Base-by-base conservation (phyloP, 2,888 invertebrate genomes). In the Bombylius major region DNA sequence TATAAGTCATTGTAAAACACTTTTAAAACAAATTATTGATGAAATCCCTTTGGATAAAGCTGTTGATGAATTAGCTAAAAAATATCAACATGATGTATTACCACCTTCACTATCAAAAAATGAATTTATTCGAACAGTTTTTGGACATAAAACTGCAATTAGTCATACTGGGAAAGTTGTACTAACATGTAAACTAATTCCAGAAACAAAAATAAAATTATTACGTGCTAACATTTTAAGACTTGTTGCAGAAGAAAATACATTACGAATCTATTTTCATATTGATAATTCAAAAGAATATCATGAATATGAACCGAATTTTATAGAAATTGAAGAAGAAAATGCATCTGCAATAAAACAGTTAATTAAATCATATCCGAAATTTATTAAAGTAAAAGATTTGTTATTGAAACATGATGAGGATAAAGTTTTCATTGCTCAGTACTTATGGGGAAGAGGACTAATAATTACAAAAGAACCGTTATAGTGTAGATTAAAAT, bases 241-340 rank as follows among this genome's bases (percentile, higher is more conserved):
- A 59, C 73, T 91, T 65, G 81, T 88, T 0, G 72, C 78, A 32
- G 87, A 89, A 65, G 82, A 80, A 8, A 78, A 77, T 57, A 65
- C 64, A 1, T 73, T 84, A 31, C 79, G 81, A 51, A 66, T 95
- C 42, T 96, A 92, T 72, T 90, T 89, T 71, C 84, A 84, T 61
- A 77, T 84, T 48, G 91, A 94, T 67, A 97, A 97, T 73, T 85
- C 88, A 0, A 78, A 87, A 60, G 84, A 88, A 64, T 94, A 92
- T 68, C 90, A 91, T 68, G 89, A 85, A 44, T 83, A 82, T 68
- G 91, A 92, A 42, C 78, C 81, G 3, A 86, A 86, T 64, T 84
- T 78, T 68, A 71, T 96, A 59, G 89, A 89, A 69, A 80, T 96
- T 58, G 81, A 83, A 12, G 75, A 79, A 4, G 78, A 81, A 2